Conservation (phyloP, 2,113 vertebrate species). For the Toxotes jaculatrix region DNA sequence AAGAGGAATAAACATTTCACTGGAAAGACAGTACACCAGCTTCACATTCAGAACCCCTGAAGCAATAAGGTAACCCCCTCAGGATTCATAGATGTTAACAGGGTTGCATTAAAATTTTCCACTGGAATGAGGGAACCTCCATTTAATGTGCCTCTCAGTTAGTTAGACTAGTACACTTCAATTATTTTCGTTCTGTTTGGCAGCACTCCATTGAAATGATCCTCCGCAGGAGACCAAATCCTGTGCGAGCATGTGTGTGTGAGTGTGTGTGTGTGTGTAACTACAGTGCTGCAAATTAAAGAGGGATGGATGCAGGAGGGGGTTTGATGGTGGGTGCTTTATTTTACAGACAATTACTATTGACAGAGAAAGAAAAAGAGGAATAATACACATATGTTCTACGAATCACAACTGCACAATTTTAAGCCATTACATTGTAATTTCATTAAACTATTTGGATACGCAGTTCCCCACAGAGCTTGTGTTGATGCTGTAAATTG, state of each 20-base stretch:
- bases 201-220: conserved; percentile 61
- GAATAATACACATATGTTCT: neutral
- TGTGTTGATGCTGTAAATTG: conserved; percentile 22
- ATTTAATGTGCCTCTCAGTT: conserved; percentile 48
- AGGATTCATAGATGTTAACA: conserved; percentile 53
- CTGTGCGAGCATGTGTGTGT: conserved; percentile 15
- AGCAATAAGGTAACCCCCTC: conserved; percentile 55
- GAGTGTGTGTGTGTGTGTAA: conserved; percentile 25
- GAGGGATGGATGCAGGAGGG: neutral
- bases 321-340: neutral
- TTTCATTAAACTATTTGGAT: conserved; percentile 12
- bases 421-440: conserved; percentile 5
- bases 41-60: conserved; percentile 44
- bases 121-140: conserved; percentile 24
- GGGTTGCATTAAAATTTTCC: conserved; percentile 37
- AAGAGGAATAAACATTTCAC: conserved; percentile 54
- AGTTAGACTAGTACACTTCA: conserved; percentile 48
- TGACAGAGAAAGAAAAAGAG: neutral
- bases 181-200: conserved; percentile 59
- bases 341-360: neutral
- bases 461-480: neutral
- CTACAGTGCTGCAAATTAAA: conserved; percentile 29
- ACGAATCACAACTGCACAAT: conserved; percentile 7
- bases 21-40: conserved; percentile 35
- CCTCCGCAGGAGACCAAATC: conserved; percentile 47